A percentile compares a stretch with the other conserved stretches of the same genome.
Conservation (phyloP, 2,113 vertebrate genomes). For the Rhea pennata region DNA sequence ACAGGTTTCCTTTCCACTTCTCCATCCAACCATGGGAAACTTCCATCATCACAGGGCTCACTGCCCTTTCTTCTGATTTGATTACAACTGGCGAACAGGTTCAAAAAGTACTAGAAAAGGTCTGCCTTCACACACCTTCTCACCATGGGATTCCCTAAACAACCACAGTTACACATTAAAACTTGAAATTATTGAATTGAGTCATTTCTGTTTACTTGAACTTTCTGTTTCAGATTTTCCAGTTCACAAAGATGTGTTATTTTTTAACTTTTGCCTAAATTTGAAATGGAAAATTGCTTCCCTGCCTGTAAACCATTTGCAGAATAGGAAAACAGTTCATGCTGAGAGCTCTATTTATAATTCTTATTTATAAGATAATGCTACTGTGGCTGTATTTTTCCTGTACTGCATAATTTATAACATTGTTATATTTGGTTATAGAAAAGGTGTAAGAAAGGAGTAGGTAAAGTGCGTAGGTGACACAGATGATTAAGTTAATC, state of each 20-base stretch:
- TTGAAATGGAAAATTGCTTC: conserved; percentile 23
- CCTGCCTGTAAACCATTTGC: conserved; percentile 16
- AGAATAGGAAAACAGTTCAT: conserved; percentile 28
- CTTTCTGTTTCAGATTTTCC: background rate
- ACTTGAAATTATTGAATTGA: conserved; percentile 32
- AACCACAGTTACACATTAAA: background rate
- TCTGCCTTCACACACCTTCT: background rate
- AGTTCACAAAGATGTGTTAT: conserved; percentile 13
- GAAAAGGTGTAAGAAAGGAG: conserved; percentile 6
- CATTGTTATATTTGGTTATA: background rate
- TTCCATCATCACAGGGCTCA: background rate
- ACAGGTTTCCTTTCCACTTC: background rate
- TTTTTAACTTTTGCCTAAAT: conserved; percentile 31
- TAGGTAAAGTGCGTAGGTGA: background rate
- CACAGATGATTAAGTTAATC: background rate
- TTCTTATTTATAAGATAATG: conserved; percentile 26
- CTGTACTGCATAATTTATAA: conserved; percentile 27
- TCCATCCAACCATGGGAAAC: background rate
- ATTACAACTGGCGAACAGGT: background rate
- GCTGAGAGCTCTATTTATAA: conserved; percentile 43
- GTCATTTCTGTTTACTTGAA: conserved; percentile 26
- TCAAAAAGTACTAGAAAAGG: background rate
- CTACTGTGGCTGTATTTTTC: background rate
- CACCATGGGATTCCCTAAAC: background rate
- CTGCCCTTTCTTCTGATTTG: background rate